Conservation (phyloP, 2,113 vertebrate species). For the Ceratotherium simum region DNA sequence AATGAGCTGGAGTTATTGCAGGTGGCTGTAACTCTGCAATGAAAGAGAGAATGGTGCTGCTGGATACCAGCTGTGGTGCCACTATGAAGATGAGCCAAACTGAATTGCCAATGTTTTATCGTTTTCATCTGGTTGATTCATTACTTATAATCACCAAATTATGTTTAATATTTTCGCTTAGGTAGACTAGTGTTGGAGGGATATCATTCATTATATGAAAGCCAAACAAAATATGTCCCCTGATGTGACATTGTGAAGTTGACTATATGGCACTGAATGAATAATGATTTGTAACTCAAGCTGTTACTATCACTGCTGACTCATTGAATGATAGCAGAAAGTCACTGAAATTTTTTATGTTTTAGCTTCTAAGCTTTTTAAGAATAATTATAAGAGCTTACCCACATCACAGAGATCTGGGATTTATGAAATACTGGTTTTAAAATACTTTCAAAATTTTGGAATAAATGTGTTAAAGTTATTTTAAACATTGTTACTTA, state of each 20-base stretch:
- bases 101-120: neutral
- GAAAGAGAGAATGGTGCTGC: neutral
- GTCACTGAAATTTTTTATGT: neutral
- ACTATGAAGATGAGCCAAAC: neutral
- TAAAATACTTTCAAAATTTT: neutral
- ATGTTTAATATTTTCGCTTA: slow-evolving; percentile 53
- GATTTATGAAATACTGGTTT: neutral
- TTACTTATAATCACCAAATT: slow-evolving; percentile 35
- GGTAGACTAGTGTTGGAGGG: neutral
- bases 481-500: slow-evolving; percentile 45
- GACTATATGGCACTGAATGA: slow-evolving; percentile 1
- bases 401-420: neutral
- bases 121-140: neutral
- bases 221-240: slow-evolving; percentile 23
- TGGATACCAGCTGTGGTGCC: neutral
- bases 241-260: slow-evolving; percentile 44
- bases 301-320: slow-evolving; percentile 28
- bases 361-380: slow-evolving; percentile 31
- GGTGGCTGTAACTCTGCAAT: neutral
- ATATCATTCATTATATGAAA: slow-evolving; percentile 50
- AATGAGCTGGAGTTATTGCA: neutral
- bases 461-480: neutral
- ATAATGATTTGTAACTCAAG: slow-evolving; percentile 16
- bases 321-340: slow-evolving; percentile 32
- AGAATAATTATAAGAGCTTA: neutral